Evolutionary conservation across 2,888 invertebrate species (phyloP).

Genomic region (Tromatobia lineatoria): DNA sequence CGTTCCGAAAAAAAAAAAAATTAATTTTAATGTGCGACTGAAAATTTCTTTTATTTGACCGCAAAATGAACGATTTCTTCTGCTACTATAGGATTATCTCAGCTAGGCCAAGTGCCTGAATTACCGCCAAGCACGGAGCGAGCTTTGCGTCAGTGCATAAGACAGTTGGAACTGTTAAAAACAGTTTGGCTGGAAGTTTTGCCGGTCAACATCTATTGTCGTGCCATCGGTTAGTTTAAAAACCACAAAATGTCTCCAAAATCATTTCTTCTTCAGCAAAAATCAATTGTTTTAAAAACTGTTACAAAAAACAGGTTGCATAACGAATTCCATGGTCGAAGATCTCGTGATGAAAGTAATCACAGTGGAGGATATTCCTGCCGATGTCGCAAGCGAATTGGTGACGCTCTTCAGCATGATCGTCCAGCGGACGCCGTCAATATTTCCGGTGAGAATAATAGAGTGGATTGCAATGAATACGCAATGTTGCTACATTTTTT

Average conservation of each 20-base stretch:
- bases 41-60: too few relatives aligned
- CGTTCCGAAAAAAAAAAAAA: too few relatives aligned
- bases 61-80: too few relatives aligned
- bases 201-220: constrained; percentile 91
- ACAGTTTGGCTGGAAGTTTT: constrained; percentile 96
- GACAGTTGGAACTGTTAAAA: constrained; percentile 93
- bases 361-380: constrained; percentile 94
- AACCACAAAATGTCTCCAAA: constrained; percentile 8
- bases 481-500: constrained; percentile 41
- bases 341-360: constrained; percentile 90
- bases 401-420: constrained; percentile 92
- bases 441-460: constrained; percentile 89
- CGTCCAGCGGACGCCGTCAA: constrained; percentile 89
- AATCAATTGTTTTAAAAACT: background rate
- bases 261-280: constrained; percentile 19
- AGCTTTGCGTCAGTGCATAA: constrained; percentile 93
- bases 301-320: constrained; percentile 86
- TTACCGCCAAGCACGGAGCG: constrained; percentile 89
- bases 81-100: constrained; percentile 84
- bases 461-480: constrained; percentile 38
- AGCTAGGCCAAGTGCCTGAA: constrained; percentile 86
- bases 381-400: constrained; percentile 92
- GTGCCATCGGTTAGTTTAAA: constrained; percentile 87
- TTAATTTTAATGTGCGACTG: too few relatives aligned
- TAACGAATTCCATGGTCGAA: constrained; percentile 89